A percentile compares a stretch with the other conserved stretches of the same genome.
These are phyloP conservation scores for Ectobius pallidus DNA, from an alignment of 2,888 invertebrate species.

Conservation along the genomic window DNA sequence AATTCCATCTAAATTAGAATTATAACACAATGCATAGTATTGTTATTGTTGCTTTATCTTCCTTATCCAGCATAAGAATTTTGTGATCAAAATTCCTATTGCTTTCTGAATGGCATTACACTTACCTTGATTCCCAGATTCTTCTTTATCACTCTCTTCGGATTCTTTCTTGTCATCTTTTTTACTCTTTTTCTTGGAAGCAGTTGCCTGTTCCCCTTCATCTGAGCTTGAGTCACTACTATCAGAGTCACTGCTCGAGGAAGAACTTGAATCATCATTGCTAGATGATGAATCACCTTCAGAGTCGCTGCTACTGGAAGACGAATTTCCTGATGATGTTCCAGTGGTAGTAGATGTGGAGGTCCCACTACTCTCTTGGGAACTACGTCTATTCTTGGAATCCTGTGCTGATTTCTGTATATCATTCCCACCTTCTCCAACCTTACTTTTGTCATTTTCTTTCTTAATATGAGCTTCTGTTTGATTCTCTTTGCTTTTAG, in stretches of 20 bases:
- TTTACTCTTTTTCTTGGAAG: slow-evolving; percentile 14
- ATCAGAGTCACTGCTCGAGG: slow-evolving; percentile 36
- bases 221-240: slow-evolving; percentile 37
- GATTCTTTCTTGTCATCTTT: slow-evolving; percentile 35
- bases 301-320: slow-evolving; percentile 38
- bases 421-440: neutral
- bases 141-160: slow-evolving; percentile 20
- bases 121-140: slow-evolving; percentile 35
- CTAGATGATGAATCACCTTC: slow-evolving; percentile 39
- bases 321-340: slow-evolving; percentile 25
- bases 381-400: slow-evolving; percentile 27
- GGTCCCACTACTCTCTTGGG: slow-evolving; percentile 40
- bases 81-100: no score
- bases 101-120: no score
- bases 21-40: no score
- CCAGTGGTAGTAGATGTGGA: slow-evolving; percentile 36
- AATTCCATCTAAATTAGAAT: no score
- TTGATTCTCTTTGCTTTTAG: neutral
- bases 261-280: slow-evolving; percentile 31
- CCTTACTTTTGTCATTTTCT: neutral
- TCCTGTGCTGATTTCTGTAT: neutral
- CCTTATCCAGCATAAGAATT: no score
- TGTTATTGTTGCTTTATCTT: no score
- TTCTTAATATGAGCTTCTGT: neutral
- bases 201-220: slow-evolving; percentile 15